Evolutionary conservation across 1,140 invertebrate genomes (phyloP).

Genomic region (Myzus persicae): DNA sequence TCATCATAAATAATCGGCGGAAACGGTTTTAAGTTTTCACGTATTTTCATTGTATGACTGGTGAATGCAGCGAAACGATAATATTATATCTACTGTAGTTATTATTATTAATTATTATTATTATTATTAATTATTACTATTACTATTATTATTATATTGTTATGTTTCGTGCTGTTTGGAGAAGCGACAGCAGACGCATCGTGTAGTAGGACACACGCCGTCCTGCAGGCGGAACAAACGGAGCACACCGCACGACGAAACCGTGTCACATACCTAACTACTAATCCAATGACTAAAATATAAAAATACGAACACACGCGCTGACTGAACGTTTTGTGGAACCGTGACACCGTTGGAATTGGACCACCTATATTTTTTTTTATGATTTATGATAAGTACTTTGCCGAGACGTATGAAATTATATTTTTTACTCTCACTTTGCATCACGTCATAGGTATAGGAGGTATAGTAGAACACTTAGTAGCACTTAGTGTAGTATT

Average conservation of each 20-base stretch:
- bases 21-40: neutral
- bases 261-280: constrained; percentile 49
- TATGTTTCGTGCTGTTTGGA: neutral
- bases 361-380: neutral
- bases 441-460: too few relatives aligned
- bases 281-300: constrained; percentile 40
- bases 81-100: neutral
- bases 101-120: neutral
- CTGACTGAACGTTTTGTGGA: neutral
- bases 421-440: neutral
- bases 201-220: neutral
- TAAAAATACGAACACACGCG: neutral
- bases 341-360: constrained; percentile 17
- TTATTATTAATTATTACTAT: neutral
- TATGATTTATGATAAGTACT: constrained; percentile 13
- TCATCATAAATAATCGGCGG: neutral
- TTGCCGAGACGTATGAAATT: neutral
- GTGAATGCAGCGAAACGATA: neutral
- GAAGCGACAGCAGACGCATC: neutral
- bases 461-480: neutral
- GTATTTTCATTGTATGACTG: neutral
- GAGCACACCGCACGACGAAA: neutral
- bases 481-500: neutral
- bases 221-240: constrained; percentile 23
- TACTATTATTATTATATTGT: too few relatives aligned